Evolutionary conservation across 2,797 vertebrate genomes (phyloP), one percentile per base, ranked within the genome.

Genomic region (Acanthurus leucopareius): DNA sequence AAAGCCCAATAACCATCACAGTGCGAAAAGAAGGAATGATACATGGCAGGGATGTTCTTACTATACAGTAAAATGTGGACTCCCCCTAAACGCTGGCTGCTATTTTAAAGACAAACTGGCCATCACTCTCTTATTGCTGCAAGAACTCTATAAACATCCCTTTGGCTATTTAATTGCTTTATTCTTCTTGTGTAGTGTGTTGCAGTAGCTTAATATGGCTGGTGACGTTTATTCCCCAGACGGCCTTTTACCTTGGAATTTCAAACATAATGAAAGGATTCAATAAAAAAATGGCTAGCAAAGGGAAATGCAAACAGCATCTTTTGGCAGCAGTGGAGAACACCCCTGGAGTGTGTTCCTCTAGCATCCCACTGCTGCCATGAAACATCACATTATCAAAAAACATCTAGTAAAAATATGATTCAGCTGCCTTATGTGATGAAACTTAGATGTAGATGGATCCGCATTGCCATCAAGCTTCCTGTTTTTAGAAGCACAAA

Each of bases 1-100:
- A 80, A 87, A 82, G 66, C 57, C 79, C 68, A 83, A 91, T 89
- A 89, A 86, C 71, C 70, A 84, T 86, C 83, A 56, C 71, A 70
- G 69, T 69, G 76, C 13, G 38, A 74, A 82, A 80, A 74, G 56
- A 48, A 79, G 63, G 57, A 75, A 68, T 76, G 79, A 88, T 63
- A 56, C 76, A 87, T 83, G 49, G 25, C 38, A 44, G 51, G 47
- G 40, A 70, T 75, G 62, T 57, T 75, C 61, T 69, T 71, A 32
- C 44, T 16, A 22, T 63, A 74, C 59, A 73, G 49, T 77, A 86
- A 82, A 76, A 80, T 11, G 16, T 52, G 67, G 73, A 74, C n/a
- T 59, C 25, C 54, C 47, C 28, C 40, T 67, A 80, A 79, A 85
- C 47, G 57, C 38, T 47, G 38, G 13, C 71, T 11, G 45, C 52